Percentiles rank a stretch among this genome's conserved stretches.
phyloP scores from a whole-genome alignment of 1,140 invertebrate species.

The Alviniconcha marisindica region DNA sequence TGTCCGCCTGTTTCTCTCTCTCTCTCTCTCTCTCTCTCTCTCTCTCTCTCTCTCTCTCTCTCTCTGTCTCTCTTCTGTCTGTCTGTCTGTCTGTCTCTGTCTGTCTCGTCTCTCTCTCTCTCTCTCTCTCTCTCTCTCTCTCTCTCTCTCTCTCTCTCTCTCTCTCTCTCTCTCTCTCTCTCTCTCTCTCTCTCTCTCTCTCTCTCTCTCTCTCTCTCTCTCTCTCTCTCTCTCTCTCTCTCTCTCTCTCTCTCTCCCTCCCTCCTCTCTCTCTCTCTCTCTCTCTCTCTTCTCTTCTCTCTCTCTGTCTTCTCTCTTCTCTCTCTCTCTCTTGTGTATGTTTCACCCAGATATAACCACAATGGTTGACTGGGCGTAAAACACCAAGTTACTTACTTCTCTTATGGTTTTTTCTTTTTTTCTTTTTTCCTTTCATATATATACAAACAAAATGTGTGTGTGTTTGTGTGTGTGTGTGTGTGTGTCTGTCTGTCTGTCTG shows the following conservation, averaged over 20 bases:
- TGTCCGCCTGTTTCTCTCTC: background rate
- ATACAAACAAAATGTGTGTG: background rate
- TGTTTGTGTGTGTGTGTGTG: background rate
- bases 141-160: background rate
- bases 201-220: background rate
- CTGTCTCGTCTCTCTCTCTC: conserved; percentile 8
- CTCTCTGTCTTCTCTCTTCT: background rate
- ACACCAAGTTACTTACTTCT: background rate
- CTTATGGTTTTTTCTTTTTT: background rate
- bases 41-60: background rate
- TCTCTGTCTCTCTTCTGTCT: background rate
- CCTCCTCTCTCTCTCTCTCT: too few species aligned
- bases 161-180: conserved; percentile 1
- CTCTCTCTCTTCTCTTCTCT: too few species aligned
- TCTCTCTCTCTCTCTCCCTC: too few species aligned
- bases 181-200: background rate
- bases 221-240: conserved; percentile 21
- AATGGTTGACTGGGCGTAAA: too few species aligned
- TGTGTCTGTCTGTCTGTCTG: too few species aligned
- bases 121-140: conserved; percentile 17
- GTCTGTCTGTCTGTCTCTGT: background rate
- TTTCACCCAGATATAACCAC: too few species aligned
- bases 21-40: background rate
- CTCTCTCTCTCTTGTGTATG: background rate
- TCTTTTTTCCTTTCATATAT: background rate